Conservation (phyloP, 2,888 invertebrate genomes). For the Stenolophus ochropezus region DNA sequence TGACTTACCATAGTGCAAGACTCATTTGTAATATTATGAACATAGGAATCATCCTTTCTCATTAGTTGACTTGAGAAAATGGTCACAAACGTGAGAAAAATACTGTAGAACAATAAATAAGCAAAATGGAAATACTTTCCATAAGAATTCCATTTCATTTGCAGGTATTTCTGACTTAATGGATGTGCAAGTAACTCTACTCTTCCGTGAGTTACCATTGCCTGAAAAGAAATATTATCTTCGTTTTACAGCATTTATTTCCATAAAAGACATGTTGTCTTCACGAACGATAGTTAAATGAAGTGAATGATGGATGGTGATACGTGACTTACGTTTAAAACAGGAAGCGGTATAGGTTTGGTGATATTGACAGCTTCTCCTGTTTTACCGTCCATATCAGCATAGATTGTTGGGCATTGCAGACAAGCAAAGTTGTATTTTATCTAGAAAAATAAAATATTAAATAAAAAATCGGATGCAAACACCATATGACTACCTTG, state of each 20-base stretch:
- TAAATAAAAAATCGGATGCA: no score
- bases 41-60: constrained; percentile 66
- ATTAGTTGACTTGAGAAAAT: constrained; percentile 83
- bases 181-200: constrained; percentile 91
- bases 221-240: constrained; percentile 76
- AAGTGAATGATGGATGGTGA: background rate
- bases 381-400: constrained; percentile 79
- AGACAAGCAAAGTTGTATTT: constrained; percentile 84
- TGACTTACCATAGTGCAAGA: constrained; percentile 40
- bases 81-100: constrained; percentile 87
- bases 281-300: background rate
- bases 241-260: no score
- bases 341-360: constrained; percentile 81
- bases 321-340: constrained; percentile 81
- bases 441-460: constrained; percentile 78
- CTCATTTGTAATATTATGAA: constrained; percentile 39
- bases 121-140: constrained; percentile 91
- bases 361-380: constrained; percentile 75
- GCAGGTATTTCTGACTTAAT: constrained; percentile 89
- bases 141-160: constrained; percentile 95
- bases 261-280: constrained; percentile 44
- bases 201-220: constrained; percentile 90
- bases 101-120: constrained; percentile 86
- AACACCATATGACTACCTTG: no score
- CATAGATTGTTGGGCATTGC: constrained; percentile 80